Evolutionary conservation across 1,140 invertebrate species (phyloP).

Genomic region (Propsilocerus akamusi): DNA sequence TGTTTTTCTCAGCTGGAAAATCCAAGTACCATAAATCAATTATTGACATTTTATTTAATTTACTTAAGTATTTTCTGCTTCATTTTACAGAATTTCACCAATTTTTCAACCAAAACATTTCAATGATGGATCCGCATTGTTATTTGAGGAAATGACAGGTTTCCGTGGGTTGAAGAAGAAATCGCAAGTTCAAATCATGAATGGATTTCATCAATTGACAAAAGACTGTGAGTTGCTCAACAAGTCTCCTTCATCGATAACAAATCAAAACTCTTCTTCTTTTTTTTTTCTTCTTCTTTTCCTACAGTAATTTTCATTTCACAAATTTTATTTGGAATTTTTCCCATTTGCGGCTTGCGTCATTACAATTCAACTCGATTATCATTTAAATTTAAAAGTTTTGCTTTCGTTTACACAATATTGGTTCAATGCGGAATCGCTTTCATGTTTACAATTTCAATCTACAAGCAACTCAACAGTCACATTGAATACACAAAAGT

Average conservation of each 20-base stretch:
- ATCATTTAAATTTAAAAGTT: background rate
- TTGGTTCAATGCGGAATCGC: background rate
- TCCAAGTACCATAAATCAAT: background rate
- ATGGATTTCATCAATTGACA: background rate
- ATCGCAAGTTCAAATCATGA: background rate
- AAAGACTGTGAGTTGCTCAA: background rate
- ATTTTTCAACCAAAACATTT: background rate
- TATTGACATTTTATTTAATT: background rate
- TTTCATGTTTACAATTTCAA: background rate
- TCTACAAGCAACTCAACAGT: background rate
- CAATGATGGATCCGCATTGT: background rate
- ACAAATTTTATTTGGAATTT: background rate
- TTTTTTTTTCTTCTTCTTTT: background rate
- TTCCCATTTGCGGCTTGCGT: background rate
- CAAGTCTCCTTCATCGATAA: background rate
- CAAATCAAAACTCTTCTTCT: background rate
- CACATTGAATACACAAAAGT: background rate
- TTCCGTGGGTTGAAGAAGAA: too few species aligned
- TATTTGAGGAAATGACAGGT: background rate
- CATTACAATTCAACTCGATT: background rate
- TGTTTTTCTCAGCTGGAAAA: background rate
- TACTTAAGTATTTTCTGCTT: background rate
- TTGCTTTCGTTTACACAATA: background rate
- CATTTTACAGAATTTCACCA: background rate
- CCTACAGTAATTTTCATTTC: background rate